Evolutionary conservation across 1,140 invertebrate genomes (phyloP).

Genomic region (Aporrectodea caliginosa): DNA sequence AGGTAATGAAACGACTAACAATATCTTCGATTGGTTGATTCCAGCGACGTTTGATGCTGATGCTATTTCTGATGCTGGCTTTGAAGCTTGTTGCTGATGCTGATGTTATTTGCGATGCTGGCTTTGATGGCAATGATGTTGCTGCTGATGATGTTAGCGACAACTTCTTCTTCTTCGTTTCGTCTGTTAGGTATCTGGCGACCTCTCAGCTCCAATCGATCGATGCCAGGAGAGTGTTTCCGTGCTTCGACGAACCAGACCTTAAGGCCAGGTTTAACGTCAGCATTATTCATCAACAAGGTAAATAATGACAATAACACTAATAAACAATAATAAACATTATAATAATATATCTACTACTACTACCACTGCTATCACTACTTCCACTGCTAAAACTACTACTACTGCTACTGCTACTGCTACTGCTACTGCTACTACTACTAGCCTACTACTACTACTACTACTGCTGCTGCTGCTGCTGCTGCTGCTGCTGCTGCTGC

Average conservation of each 20-base stretch:
- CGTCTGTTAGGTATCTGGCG: slow-evolving; percentile 27
- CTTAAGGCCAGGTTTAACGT: slow-evolving; percentile 43
- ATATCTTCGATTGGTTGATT: too few relatives aligned
- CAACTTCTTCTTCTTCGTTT: background rate
- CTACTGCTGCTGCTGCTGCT: slow-evolving; percentile 8
- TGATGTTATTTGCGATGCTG: too few relatives aligned
- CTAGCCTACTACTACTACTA: too few relatives aligned
- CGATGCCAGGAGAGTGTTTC: slow-evolving; percentile 41
- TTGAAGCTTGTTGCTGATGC: too few relatives aligned
- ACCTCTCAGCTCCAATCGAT: slow-evolving; percentile 44
- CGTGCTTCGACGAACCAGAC: slow-evolving; percentile 45
- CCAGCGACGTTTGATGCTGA: too few relatives aligned
- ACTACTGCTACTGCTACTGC: too few relatives aligned
- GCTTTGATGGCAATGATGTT: too few relatives aligned
- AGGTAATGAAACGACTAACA: too few relatives aligned
- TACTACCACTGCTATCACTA: background rate
- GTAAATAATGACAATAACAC: slow-evolving; percentile 12
- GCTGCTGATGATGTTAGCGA: too few relatives aligned
- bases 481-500: slow-evolving; percentile 7
- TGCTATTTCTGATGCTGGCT: too few relatives aligned
- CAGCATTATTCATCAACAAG: slow-evolving; percentile 16
- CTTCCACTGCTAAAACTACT: too few relatives aligned
- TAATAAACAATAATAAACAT: slow-evolving; percentile 17
- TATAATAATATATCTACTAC: background rate
- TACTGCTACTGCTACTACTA: too few relatives aligned